Evolutionary conservation across 2,888 invertebrate genomes (phyloP).

Genomic region (Acleris cristana): DNA sequence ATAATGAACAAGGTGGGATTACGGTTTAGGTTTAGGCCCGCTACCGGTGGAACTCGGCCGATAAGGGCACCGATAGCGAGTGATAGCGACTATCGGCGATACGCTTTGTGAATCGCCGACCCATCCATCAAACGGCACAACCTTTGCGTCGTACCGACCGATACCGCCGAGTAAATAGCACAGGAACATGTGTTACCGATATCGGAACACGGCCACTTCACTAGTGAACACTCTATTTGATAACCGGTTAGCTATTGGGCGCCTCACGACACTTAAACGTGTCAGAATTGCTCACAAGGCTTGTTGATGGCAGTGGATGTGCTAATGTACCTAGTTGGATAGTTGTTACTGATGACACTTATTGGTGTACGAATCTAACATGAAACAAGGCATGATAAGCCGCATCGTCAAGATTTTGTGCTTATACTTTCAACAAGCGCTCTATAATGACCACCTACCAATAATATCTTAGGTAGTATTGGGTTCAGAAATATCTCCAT

Average conservation of each 20-base stretch:
- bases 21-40: constrained; percentile 58
- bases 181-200: constrained; percentile 76
- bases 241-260: constrained; percentile 56
- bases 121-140: constrained; percentile 73
- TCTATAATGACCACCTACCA: too few relatives aligned
- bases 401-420: neutral
- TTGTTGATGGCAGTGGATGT: too few relatives aligned
- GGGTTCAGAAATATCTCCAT: too few relatives aligned
- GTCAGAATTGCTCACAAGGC: too few relatives aligned
- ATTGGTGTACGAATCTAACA: constrained; percentile 42
- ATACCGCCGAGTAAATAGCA: constrained; percentile 66
- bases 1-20: constrained; percentile 76
- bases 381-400: constrained; percentile 6
- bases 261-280: too few relatives aligned
- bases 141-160: constrained; percentile 76
- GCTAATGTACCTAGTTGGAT: constrained; percentile 57
- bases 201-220: constrained; percentile 77
- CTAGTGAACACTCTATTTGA: constrained; percentile 62
- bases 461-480: too few relatives aligned
- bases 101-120: constrained; percentile 79
- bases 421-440: too few relatives aligned
- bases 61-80: constrained; percentile 56
- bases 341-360: constrained; percentile 53
- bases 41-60: constrained; percentile 50
- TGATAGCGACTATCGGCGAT: constrained; percentile 71